Base-by-base conservation (phyloP, 2,888 invertebrate species). In the Clanis bilineata region DNA sequence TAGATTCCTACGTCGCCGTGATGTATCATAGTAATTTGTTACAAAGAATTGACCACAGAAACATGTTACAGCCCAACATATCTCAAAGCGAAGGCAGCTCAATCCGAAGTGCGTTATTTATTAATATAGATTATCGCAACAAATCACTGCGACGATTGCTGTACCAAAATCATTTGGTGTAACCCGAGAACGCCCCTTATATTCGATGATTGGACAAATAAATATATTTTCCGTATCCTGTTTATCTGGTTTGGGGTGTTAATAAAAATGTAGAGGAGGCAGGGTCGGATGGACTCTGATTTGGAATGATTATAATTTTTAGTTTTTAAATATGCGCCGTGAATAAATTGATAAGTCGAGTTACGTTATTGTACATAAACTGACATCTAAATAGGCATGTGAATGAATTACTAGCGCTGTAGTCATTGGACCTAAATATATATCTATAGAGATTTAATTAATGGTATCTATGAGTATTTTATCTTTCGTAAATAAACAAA, bases 171-270 rank as follows among this genome's bases (percentile, higher is more conserved):
- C 88, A 88, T 84, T 87, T 77, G 80, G 86, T 90, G 91, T 91
- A 91, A 92, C 89, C 81, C 74, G 92, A 92, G 90, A 88, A 88
- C 88, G 83, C 88, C 90, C 90, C 87, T 88, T 87, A 89, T 83
- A 86, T 88, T 85, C 85, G 90, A 88, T 90, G 92, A 92, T 91
- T 92, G 92, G 88, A 85, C 89, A 88, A 91, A 92, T 92, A 91
- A 91, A 92, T 92, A 90, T 90, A 90, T 90, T 90, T 91, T 84
- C 89, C 84, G 85, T 91, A 90, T 91, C 91, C 90, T 88, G 91
- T 89, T 89, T 90, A 91, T 91, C 92, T 77, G 84, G 82, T 85
- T 81, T 81, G 82, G 88, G 89, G 92, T 90, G 92, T 91, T 91
- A 92, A 92, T 92, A 92, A 91, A 92, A 91, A 91, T 91, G 90